Evolutionary conservation across 2,797 vertebrate species (phyloP).

Genomic region (Pseudochromis fuscus): DNA sequence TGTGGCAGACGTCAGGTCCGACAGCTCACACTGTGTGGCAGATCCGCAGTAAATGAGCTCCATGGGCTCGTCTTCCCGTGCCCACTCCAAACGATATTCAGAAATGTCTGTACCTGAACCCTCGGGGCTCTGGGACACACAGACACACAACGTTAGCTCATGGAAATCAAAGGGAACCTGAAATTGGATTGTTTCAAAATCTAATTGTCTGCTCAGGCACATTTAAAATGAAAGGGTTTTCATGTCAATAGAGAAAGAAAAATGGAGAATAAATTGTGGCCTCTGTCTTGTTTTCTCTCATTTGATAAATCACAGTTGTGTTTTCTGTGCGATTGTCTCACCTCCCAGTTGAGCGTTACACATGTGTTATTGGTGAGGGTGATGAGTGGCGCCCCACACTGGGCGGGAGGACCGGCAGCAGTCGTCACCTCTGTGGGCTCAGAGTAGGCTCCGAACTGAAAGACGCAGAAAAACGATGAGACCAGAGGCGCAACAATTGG

Average conservation of each 20-base stretch:
- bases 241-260: no score
- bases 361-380: constrained; percentile 88
- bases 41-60: constrained; percentile 91
- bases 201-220: no score
- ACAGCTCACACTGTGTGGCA: constrained; percentile 91
- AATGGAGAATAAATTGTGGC: no score
- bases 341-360: constrained; percentile 94
- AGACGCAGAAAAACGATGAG: background rate
- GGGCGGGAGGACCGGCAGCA: constrained; percentile 92
- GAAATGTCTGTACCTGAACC: constrained; percentile 94
- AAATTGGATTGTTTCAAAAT: background rate
- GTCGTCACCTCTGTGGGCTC: constrained; percentile 91
- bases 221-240: no score
- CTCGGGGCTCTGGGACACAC: constrained; percentile 89
- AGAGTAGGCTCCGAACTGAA: constrained; percentile 90
- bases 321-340: constrained; percentile 75
- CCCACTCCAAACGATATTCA: constrained; percentile 96
- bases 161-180: background rate
- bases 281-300: background rate
- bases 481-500: background rate
- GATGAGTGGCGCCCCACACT: constrained; percentile 90
- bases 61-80: constrained; percentile 89
- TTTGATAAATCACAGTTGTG: background rate
- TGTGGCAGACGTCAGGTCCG: constrained; percentile 89
- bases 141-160: constrained; percentile 21